phyloP scores from a whole-genome alignment of 2,888 invertebrate genomes.

The Polia nebulosa region DNA sequence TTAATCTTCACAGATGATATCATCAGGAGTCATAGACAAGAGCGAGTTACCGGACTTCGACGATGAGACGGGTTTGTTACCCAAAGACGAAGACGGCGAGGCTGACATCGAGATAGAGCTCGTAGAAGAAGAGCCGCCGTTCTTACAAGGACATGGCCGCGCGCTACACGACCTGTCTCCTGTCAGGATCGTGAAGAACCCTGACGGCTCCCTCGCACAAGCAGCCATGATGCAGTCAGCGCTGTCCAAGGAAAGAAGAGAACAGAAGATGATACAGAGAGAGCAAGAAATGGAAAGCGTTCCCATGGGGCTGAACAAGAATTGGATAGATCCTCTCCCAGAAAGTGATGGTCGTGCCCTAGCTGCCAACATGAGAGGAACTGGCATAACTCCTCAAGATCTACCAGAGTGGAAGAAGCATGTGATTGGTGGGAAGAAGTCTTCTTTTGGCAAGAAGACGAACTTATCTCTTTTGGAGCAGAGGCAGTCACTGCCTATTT shows the following conservation, averaged over 20 bases:
- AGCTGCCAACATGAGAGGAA: slow-evolving; percentile 95
- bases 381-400: slow-evolving; percentile 96
- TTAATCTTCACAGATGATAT: slow-evolving; percentile 93
- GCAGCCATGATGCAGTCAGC: slow-evolving; percentile 99
- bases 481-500: slow-evolving; percentile 98
- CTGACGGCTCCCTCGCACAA: slow-evolving; percentile 99
- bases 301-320: slow-evolving; percentile 95
- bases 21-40: slow-evolving; percentile 97
- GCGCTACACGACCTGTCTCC: slow-evolving; percentile 98
- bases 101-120: slow-evolving; percentile 99
- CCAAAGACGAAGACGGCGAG: slow-evolving; percentile 98
- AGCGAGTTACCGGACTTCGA: slow-evolving; percentile 99
- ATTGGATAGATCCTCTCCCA: slow-evolving; percentile 99
- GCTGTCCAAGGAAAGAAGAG: slow-evolving; percentile 98
- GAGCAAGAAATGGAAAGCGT: slow-evolving; percentile 97
- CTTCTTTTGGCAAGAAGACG: slow-evolving; percentile 99
- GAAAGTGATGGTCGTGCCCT: slow-evolving; percentile 94
- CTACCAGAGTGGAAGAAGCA: slow-evolving; percentile 99
- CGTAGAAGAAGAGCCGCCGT: slow-evolving; percentile 99
- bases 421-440: slow-evolving; percentile 99
- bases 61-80: slow-evolving; percentile 98
- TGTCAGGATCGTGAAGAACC: slow-evolving; percentile 99
- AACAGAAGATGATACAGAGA: slow-evolving; percentile 98
- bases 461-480: slow-evolving; percentile 98
- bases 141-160: slow-evolving; percentile 98